Base-by-base conservation (phyloP, 2,113 vertebrate genomes). In the Corythornis cristatus region DNA sequence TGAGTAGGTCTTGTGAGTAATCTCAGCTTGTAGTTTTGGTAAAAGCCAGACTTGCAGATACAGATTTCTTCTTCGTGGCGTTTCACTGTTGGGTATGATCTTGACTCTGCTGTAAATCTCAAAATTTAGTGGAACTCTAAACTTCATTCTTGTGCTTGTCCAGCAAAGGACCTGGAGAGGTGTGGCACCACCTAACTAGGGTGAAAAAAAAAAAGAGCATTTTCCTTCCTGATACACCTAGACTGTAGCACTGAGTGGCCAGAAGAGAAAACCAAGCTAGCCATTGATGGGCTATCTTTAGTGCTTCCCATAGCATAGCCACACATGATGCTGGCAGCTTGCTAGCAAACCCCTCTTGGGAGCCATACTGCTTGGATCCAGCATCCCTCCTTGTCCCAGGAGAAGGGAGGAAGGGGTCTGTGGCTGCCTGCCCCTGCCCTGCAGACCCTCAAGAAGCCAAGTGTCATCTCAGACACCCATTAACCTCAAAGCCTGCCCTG, bases 1-100 rank as follows among this genome's bases (percentile, higher is more conserved):
- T 82, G 84, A 89, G 53, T 43, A 67, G 48, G 26, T 53, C 43
- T 86, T 81, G 48, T 53, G 73, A 81, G 80, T 86, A 91, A 75
- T 87, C 54, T 66, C 54, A 45, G n/a, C 61, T 53, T 53, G 43
- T 20, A 83, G 50, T 75, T 92, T 61, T 54, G 60, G 29, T 90
- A 68, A 78, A 88, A 73, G 31, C 29, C 54, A 78, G 70, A 54
- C 50, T 53, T 11, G 1, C 26, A 71, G 33, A 54, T 2, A 26
- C 26, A 78, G 46, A 62, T 75, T 81, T 87, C 40, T 81, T 43
- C 40, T 84, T n/a, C 35, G 31, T 81, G 60, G 25, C 18, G 9
- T 86, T 92, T 89, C 73, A 48, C 58, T 3, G 0, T 61, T 58
- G 60, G 29, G 8, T 76, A 42, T 0, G 0, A 51, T 54, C 42